Percentiles rank a stretch among this genome's conserved stretches.
Conservation (phyloP, 2,888 invertebrate species). For the Reticulitermes lucifugus region DNA sequence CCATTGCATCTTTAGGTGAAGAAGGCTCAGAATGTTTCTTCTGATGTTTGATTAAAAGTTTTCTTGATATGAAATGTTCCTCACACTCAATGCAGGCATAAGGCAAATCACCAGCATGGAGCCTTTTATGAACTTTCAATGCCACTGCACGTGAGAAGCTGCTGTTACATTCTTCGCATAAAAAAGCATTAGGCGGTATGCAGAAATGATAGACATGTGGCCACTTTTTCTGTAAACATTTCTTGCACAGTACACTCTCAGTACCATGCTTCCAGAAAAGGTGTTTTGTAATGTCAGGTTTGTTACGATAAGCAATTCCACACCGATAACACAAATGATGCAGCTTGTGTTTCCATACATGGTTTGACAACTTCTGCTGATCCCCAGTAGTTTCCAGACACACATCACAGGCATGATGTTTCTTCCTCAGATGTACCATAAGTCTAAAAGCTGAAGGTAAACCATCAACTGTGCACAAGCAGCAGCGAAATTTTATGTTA, state of each 20-base stretch:
- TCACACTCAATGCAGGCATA: slow-evolving; percentile 81
- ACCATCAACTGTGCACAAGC: slow-evolving; percentile 80
- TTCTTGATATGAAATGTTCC: slow-evolving; percentile 85
- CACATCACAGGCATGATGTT: slow-evolving; percentile 88
- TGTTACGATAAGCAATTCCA: slow-evolving; percentile 88
- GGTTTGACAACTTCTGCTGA: slow-evolving; percentile 84
- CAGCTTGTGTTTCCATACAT: slow-evolving; percentile 91
- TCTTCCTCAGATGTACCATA: slow-evolving; percentile 88
- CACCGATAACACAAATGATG: slow-evolving; percentile 90
- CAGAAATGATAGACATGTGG: slow-evolving; percentile 93
- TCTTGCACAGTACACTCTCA: slow-evolving; percentile 86
- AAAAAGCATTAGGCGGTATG: slow-evolving; percentile 80
- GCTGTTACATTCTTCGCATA: slow-evolving; percentile 84
- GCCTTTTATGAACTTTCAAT: slow-evolving; percentile 85
- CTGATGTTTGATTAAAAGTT: slow-evolving; percentile 79
- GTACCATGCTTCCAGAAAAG: slow-evolving; percentile 94
- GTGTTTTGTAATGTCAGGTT: slow-evolving; percentile 89
- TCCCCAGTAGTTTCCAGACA: slow-evolving; percentile 85
- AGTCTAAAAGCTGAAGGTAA: slow-evolving; percentile 88
- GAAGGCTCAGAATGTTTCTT: slow-evolving; percentile 70
- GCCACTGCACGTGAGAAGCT: slow-evolving; percentile 82
- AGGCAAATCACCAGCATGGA: slow-evolving; percentile 78
- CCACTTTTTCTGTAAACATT: slow-evolving; percentile 91
- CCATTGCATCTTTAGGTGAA: slow-evolving; percentile 46
- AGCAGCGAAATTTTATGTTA: slow-evolving; percentile 82